A percentile compares a stretch with the other conserved stretches of the same genome.
phyloP scores from a whole-genome alignment of 2,888 invertebrate genomes.

The Parelbella ahira region DNA sequence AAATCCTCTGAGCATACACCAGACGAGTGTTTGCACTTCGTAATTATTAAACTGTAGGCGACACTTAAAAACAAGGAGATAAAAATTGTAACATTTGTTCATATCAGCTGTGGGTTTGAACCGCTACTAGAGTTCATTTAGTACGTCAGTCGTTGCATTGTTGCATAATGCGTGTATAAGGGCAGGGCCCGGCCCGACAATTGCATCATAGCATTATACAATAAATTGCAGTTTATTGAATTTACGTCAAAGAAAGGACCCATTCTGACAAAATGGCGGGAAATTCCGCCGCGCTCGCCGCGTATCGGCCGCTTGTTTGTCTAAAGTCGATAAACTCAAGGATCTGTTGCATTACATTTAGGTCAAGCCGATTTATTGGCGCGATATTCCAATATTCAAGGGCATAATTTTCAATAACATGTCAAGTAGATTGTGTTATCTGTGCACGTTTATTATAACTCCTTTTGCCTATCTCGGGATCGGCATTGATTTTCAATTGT shows the following conservation, averaged over 20 bases:
- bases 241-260: conserved; percentile 16
- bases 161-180: conserved; percentile 18
- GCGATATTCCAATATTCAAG: conserved; percentile 58
- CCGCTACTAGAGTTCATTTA: conserved; percentile 2
- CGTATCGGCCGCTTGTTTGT: conserved; percentile 38
- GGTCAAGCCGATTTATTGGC: conserved; percentile 63
- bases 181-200: conserved; percentile 20
- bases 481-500: conserved; percentile 16
- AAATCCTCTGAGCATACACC: background rate
- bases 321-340: conserved; percentile 65
- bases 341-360: conserved; percentile 58
- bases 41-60: background rate
- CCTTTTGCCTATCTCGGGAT: conserved; percentile 11
- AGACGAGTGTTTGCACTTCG: conserved; percentile 2
- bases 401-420: conserved; percentile 53
- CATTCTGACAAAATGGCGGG: conserved; percentile 3
- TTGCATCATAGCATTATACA: conserved; percentile 19
- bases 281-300: conserved; percentile 27
- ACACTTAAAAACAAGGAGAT: conserved; percentile 5
- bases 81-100: conserved; percentile 13
- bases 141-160: conserved; percentile 13
- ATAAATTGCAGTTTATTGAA: conserved; percentile 18
- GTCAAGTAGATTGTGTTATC: conserved; percentile 38
- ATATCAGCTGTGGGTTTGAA: conserved; percentile 4
- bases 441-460: conserved; percentile 19